Percentiles rank a stretch among this genome's conserved stretches.
These are phyloP conservation scores for Marmota monax DNA, from an alignment of 2,113 vertebrate species.

Conservation along the genomic window DNA sequence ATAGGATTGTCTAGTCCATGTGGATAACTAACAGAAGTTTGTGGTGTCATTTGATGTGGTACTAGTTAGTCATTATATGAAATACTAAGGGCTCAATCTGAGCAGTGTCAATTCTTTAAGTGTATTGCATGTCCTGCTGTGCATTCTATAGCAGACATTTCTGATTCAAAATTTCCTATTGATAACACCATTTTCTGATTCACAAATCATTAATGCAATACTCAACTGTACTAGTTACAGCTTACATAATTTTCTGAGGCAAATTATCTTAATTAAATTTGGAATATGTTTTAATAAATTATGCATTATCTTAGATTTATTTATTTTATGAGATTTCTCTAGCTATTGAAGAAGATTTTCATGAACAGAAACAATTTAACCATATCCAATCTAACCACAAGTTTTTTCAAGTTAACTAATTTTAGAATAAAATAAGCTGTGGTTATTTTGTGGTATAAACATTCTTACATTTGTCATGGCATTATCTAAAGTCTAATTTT, in stretches of 20 bases:
- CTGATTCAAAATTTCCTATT: background rate
- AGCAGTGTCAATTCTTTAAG: background rate
- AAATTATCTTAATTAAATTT: slow-evolving; percentile 50
- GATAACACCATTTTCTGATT: background rate
- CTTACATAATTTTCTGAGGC: slow-evolving; percentile 50
- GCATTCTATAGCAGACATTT: background rate
- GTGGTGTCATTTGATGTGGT: background rate
- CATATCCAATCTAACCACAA: slow-evolving; percentile 43
- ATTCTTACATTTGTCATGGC: slow-evolving; percentile 40
- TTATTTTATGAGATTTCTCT: slow-evolving; percentile 61
- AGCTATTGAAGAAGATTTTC: slow-evolving; percentile 35
- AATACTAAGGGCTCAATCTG: background rate
- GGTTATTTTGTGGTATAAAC: slow-evolving; percentile 62
- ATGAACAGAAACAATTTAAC: slow-evolving; percentile 70
- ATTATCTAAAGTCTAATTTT: slow-evolving; percentile 74
- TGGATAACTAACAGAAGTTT: background rate
- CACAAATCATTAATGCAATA: slow-evolving; percentile 29
- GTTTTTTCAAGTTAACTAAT: slow-evolving; percentile 78
- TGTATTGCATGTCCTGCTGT: too few species aligned
- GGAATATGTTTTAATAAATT: slow-evolving; percentile 38
- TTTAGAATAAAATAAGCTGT: slow-evolving; percentile 71
- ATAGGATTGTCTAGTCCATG: background rate
- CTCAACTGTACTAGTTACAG: slow-evolving; percentile 14
- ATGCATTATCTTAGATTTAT: slow-evolving; percentile 62
- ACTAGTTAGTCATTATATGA: background rate